Conservation (phyloP, 2,888 invertebrate species). For the Pyralis farinalis region DNA sequence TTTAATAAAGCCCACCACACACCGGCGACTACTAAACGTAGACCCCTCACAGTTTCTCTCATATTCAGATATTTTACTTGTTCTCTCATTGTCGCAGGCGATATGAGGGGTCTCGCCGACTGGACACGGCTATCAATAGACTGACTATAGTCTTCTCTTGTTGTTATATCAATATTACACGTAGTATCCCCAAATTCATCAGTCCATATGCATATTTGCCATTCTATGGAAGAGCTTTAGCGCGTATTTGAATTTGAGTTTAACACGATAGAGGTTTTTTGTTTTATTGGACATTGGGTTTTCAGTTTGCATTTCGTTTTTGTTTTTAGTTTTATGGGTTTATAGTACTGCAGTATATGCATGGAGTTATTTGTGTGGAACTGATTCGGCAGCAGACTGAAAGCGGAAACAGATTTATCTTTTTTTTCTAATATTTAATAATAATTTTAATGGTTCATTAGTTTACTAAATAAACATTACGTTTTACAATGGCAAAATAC, state of each 20-base stretch:
- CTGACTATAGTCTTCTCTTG: constrained; percentile 24
- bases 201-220: neutral
- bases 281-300: neutral
- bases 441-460: no score
- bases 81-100: constrained; percentile 13
- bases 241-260: neutral
- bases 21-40: constrained; percentile 24
- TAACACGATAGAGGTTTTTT: neutral
- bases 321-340: neutral
- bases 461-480: no score
- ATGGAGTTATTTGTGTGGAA: no score
- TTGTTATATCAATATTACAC: constrained; percentile 22
- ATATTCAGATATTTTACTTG: constrained; percentile 11
- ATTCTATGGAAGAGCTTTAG: neutral
- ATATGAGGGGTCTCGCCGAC: constrained; percentile 12
- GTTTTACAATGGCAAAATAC: no score
- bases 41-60: constrained; percentile 14
- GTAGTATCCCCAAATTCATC: constrained; percentile 4
- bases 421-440: no score
- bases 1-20: constrained; percentile 62
- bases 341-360: neutral
- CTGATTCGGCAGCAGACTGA: no score
- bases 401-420: no score
- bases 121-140: constrained; percentile 23
- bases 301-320: neutral